phyloP scores from a whole-genome alignment of 1,140 invertebrate species.

The Harpegnathos saltator region DNA sequence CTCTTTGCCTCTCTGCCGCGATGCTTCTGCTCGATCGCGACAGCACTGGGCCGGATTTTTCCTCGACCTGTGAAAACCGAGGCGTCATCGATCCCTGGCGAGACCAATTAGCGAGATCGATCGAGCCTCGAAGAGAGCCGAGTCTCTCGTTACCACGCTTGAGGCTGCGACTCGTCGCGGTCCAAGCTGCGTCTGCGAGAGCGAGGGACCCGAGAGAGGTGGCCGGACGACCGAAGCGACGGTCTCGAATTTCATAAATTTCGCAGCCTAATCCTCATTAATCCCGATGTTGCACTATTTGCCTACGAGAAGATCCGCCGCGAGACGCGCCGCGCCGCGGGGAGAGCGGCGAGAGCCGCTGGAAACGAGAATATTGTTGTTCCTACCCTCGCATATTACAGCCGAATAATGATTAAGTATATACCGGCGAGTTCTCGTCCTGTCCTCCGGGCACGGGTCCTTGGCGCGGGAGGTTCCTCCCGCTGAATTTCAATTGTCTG shows the following conservation, averaged over 20 bases:
- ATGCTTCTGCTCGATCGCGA: no score
- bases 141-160: no score
- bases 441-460: conserved; percentile 76
- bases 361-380: conserved; percentile 83
- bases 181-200: no score
- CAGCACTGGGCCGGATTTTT: no score
- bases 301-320: conserved; percentile 74
- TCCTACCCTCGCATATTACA: conserved; percentile 85
- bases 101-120: no score
- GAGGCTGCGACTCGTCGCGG: neutral
- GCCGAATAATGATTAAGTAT: conserved; percentile 82
- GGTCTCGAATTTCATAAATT: conserved; percentile 79
- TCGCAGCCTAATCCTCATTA: conserved; percentile 81
- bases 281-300: conserved; percentile 83
- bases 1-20: no score
- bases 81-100: no score
- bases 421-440: conserved; percentile 80
- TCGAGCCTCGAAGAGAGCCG: no score
- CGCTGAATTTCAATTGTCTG: conserved; percentile 71
- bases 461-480: conserved; percentile 39
- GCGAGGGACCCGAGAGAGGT: neutral
- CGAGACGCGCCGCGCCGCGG: conserved; percentile 39
- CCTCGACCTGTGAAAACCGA: no score
- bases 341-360: conserved; percentile 54
- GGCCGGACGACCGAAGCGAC: neutral